Percentiles rank a stretch among this genome's conserved stretches.
Conservation (phyloP, 2,888 invertebrate genomes). For the Diplolepis rosae region DNA sequence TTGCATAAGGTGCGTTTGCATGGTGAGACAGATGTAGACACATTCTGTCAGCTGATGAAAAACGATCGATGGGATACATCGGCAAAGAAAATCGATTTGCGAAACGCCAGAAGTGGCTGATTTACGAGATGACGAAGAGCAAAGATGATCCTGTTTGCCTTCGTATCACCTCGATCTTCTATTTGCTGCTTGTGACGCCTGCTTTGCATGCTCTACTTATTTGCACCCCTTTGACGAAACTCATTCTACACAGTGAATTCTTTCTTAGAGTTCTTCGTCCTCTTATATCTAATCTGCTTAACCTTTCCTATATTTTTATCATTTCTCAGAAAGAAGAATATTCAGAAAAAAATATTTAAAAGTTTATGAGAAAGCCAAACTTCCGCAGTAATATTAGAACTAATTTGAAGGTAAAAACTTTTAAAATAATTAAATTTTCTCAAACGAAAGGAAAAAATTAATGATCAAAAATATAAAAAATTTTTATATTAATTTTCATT, state of each 20-base stretch:
- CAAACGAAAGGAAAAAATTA: too few relatives aligned
- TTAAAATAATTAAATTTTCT: too few relatives aligned
- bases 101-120: constrained; percentile 12
- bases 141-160: constrained; percentile 28
- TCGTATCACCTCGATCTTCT: neutral
- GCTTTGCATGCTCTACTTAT: neutral
- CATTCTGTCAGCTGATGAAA: constrained; percentile 2
- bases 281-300: neutral
- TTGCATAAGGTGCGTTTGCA: constrained; percentile 18
- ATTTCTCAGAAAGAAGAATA: neutral
- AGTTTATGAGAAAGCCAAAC: too few relatives aligned
- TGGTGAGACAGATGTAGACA: constrained; percentile 19
- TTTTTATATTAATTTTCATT: too few relatives aligned
- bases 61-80: constrained; percentile 11
- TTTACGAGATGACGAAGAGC: constrained; percentile 17
- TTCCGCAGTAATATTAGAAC: too few relatives aligned
- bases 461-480: too few relatives aligned
- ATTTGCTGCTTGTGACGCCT: neutral
- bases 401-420: too few relatives aligned
- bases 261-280: constrained; percentile 5
- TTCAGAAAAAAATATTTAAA: too few relatives aligned
- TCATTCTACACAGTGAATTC: neutral
- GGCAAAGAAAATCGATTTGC: constrained; percentile 5
- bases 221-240: neutral
- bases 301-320: neutral